Evolutionary conservation across 2,888 invertebrate species (phyloP).

Genomic region (Agrochola circellaris): DNA sequence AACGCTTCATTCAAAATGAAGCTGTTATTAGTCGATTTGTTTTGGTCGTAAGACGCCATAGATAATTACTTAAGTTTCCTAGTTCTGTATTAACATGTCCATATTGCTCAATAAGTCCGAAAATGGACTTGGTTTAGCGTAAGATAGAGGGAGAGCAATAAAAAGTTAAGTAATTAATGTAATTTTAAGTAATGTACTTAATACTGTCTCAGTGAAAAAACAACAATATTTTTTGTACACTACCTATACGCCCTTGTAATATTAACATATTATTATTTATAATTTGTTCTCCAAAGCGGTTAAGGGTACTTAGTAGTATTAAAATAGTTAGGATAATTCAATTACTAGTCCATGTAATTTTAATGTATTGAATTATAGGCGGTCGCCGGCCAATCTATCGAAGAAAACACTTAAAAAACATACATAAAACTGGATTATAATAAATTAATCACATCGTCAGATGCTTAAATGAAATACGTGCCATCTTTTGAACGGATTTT

Average conservation of each 20-base stretch:
- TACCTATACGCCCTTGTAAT: slow-evolving; percentile 79
- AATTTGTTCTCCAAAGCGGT: slow-evolving; percentile 89
- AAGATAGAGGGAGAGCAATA: slow-evolving; percentile 86
- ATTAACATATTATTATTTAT: slow-evolving; percentile 74
- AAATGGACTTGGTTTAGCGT: slow-evolving; percentile 84
- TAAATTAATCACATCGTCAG: slow-evolving; percentile 21
- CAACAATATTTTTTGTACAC: slow-evolving; percentile 75
- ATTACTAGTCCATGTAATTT: slow-evolving; percentile 90
- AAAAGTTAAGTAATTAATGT: slow-evolving; percentile 80
- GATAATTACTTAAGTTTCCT: slow-evolving; percentile 74
- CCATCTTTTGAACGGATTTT: slow-evolving; percentile 28
- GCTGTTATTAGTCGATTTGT: slow-evolving; percentile 47
- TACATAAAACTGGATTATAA: slow-evolving; percentile 19
- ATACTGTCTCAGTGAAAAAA: slow-evolving; percentile 78
- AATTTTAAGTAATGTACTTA: slow-evolving; percentile 82
- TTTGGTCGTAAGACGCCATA: slow-evolving; percentile 64
- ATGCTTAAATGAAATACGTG: slow-evolving; percentile 7
- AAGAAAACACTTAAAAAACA: not conserved
- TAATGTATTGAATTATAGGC: slow-evolving; percentile 87
- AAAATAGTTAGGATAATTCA: slow-evolving; percentile 89
- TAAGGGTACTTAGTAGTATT: slow-evolving; percentile 86
- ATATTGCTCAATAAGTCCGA: slow-evolving; percentile 89
- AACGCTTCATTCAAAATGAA: slow-evolving; percentile 60
- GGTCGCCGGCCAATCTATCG: slow-evolving; percentile 79
- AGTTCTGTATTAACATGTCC: slow-evolving; percentile 85